These are phyloP conservation scores for Anastrepha ludens DNA, from an alignment of 1,140 invertebrate genomes.

Conservation along the genomic window DNA sequence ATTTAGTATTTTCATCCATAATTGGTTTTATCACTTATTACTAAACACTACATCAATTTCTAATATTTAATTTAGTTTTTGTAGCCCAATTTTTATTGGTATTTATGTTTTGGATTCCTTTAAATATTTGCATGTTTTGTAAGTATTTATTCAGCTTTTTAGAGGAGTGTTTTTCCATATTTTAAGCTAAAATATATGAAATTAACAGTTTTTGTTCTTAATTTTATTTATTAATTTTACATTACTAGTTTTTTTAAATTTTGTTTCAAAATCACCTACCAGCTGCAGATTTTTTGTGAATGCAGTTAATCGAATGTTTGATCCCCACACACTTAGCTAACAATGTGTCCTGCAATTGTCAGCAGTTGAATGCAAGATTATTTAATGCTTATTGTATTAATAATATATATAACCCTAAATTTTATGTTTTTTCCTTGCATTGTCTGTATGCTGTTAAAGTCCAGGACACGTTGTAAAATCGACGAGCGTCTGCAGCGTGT, in stretches of 20 bases:
- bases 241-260: conserved; percentile 59
- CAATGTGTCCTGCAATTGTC: neutral
- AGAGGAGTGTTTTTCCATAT: conserved; percentile 1
- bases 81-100: conserved; percentile 58
- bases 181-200: conserved; percentile 6
- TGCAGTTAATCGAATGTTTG: conserved; percentile 48
- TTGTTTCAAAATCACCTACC: conserved; percentile 55
- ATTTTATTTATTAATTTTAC: neutral
- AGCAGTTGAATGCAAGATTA: neutral
- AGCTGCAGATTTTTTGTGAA: conserved; percentile 55
- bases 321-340: neutral
- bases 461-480: neutral
- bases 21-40: conserved; percentile 44
- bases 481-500: neutral
- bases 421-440: neutral
- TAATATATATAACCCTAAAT: neutral
- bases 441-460: neutral
- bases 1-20: conserved; percentile 58
- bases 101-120: conserved; percentile 74
- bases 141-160: conserved; percentile 28
- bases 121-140: conserved; percentile 62
- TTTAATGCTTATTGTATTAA: neutral
- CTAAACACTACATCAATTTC: conserved; percentile 53
- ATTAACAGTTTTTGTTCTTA: conserved; percentile 29
- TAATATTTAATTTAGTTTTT: conserved; percentile 17